These are phyloP conservation scores for Seriola rivoliana DNA, from an alignment of 2,113 vertebrate species.

Conservation along the genomic window DNA sequence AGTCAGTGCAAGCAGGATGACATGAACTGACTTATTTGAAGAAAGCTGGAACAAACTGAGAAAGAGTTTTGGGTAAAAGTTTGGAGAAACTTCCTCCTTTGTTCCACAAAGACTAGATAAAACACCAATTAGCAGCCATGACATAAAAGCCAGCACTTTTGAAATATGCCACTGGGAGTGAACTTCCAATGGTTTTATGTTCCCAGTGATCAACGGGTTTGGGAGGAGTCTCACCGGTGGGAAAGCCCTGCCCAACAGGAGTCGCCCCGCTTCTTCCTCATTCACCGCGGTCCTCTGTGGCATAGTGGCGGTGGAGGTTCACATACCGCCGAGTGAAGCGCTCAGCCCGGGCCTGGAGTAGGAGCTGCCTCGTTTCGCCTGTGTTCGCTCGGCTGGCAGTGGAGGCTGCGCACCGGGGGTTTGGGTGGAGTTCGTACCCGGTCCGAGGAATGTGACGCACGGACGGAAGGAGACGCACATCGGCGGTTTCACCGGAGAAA, in stretches of 20 bases:
- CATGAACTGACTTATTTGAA: background rate
- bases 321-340: conserved; percentile 35
- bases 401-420: conserved; percentile 18
- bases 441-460: conserved; percentile 67
- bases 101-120: background rate
- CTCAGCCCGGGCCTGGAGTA: conserved; percentile 35
- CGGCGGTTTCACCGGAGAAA: conserved; percentile 32
- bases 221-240: conserved; percentile 75
- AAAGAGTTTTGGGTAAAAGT: background rate
- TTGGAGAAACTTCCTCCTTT: conserved; percentile 1
- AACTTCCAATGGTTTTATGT: conserved; percentile 51
- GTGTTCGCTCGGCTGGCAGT: background rate
- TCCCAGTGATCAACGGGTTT: conserved; percentile 15
- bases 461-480: conserved; percentile 31
- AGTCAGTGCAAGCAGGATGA: background rate
- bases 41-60: too few species aligned
- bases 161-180: conserved; percentile 36
- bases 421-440: conserved; percentile 38
- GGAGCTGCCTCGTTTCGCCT: background rate
- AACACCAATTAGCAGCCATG: background rate
- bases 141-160: conserved; percentile 41
- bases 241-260: conserved; percentile 59
- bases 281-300: conserved; percentile 24
- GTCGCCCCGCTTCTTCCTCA: conserved; percentile 50
- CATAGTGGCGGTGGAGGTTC: conserved; percentile 36